Conservation (phyloP, 2,797 vertebrate species). For the Dromococcyx pavoninus region DNA sequence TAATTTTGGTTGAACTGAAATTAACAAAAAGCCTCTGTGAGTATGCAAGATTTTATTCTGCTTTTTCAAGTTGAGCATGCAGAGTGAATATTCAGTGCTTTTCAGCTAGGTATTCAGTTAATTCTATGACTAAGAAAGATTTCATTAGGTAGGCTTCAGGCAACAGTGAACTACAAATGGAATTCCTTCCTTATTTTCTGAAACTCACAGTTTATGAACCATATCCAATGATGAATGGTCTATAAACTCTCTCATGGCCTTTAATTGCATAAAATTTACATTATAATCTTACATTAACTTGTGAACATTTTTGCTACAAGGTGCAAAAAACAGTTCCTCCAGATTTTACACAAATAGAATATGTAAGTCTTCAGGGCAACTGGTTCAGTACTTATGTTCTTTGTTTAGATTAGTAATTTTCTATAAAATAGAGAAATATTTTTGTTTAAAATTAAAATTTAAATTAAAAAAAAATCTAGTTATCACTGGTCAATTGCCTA, state of each 20-base stretch:
- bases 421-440: constrained; percentile 20
- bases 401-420: constrained; percentile 40
- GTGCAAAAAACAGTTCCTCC: background rate
- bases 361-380: background rate
- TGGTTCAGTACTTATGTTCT: background rate
- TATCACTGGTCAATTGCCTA: constrained; percentile 57
- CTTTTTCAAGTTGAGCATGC: constrained; percentile 69
- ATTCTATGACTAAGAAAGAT: constrained; percentile 75
- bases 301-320: constrained; percentile 65
- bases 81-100: constrained; percentile 71
- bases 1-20: constrained; percentile 74
- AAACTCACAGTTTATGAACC: constrained; percentile 78
- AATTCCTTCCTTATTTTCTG: constrained; percentile 77
- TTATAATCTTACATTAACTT: constrained; percentile 68
- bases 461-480: constrained; percentile 35
- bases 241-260: constrained; percentile 74
- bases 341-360: constrained; percentile 30
- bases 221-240: constrained; percentile 75
- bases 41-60: constrained; percentile 72
- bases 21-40: constrained; percentile 68
- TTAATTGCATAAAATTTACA: constrained; percentile 78
- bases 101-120: constrained; percentile 74
- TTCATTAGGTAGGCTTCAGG: constrained; percentile 79
- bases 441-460: constrained; percentile 61
- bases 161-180: constrained; percentile 76